Evolutionary conservation across 2,113 vertebrate genomes (phyloP).

Genomic region (Euleptes europaea): DNA sequence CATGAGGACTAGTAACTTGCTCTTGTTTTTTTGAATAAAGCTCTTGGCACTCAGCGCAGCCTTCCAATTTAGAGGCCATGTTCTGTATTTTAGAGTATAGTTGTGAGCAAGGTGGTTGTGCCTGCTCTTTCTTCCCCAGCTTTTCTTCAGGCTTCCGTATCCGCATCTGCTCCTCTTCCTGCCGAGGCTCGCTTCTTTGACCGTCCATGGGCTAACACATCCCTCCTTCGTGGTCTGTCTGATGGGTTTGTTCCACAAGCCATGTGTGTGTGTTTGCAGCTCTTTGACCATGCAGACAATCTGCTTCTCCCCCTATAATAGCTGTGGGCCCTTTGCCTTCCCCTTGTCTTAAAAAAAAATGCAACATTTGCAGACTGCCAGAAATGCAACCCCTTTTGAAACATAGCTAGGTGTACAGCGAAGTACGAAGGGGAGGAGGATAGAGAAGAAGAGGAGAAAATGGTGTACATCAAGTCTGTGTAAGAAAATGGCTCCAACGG

Average conservation of each 20-base stretch:
- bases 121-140: no score
- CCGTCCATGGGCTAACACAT: no score
- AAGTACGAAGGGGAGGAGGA: background rate
- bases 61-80: background rate
- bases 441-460: background rate
- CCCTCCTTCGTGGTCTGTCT: background rate
- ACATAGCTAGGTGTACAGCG: no score
- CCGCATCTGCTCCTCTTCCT: background rate
- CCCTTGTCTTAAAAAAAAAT: background rate
- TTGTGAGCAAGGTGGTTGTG: background rate
- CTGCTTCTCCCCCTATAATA: background rate
- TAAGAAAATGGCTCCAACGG: background rate
- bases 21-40: background rate
- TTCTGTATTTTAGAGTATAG: background rate
- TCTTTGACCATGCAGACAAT: background rate
- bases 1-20: background rate
- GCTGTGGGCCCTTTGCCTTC: background rate
- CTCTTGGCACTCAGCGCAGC: background rate
- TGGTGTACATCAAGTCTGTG: background rate
- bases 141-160: background rate
- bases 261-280: background rate
- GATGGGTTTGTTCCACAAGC: background rate
- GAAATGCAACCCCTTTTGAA: background rate
- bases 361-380: background rate
- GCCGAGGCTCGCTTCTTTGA: no score